Evolutionary conservation across 2,797 vertebrate genomes (phyloP).

Genomic region (Taenioides sp.): DNA sequence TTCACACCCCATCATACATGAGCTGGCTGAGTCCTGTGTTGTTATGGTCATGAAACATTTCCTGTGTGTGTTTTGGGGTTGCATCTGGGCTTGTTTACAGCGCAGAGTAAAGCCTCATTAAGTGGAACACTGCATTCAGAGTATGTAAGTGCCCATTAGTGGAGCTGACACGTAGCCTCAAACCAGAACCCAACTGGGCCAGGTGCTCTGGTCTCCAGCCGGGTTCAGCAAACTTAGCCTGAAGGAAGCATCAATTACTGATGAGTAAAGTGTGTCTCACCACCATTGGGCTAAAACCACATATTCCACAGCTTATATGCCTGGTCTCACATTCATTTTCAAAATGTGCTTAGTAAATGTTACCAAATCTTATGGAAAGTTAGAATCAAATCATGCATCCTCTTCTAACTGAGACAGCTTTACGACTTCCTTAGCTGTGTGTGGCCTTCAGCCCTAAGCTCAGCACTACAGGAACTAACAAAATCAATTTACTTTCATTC

Average conservation of each 20-base stretch:
- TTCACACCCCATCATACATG: slow-evolving; percentile 72
- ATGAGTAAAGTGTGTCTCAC: slow-evolving; percentile 33
- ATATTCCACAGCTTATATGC: slow-evolving; percentile 13
- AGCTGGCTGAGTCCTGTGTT: slow-evolving; percentile 67
- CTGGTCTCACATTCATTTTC: slow-evolving; percentile 3
- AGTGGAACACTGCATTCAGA: slow-evolving; percentile 61
- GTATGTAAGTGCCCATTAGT: slow-evolving; percentile 75
- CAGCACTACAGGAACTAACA: not conserved
- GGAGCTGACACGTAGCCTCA: slow-evolving; percentile 61
- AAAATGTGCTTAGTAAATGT: not conserved
- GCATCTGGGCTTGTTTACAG: slow-evolving; percentile 81
- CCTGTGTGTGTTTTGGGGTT: slow-evolving; percentile 77
- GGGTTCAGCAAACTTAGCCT: slow-evolving; percentile 52
- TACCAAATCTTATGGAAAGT: slow-evolving; percentile 8
- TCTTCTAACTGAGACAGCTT: not conserved
- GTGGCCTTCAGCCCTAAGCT: not conserved
- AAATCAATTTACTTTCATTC: slow-evolving; percentile 12
- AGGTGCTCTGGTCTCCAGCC: slow-evolving; percentile 52
- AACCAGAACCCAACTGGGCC: slow-evolving; percentile 71
- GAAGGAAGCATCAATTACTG: slow-evolving; percentile 34
- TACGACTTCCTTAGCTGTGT: not conserved
- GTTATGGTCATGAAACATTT: slow-evolving; percentile 78
- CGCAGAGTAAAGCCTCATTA: slow-evolving; percentile 71
- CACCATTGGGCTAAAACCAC: not conserved
- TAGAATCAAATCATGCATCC: slow-evolving; percentile 7